Evolutionary conservation across 2,888 invertebrate genomes (phyloP), one percentile per base, ranked within the genome.

Genomic region (Saturnia japonica): DNA sequence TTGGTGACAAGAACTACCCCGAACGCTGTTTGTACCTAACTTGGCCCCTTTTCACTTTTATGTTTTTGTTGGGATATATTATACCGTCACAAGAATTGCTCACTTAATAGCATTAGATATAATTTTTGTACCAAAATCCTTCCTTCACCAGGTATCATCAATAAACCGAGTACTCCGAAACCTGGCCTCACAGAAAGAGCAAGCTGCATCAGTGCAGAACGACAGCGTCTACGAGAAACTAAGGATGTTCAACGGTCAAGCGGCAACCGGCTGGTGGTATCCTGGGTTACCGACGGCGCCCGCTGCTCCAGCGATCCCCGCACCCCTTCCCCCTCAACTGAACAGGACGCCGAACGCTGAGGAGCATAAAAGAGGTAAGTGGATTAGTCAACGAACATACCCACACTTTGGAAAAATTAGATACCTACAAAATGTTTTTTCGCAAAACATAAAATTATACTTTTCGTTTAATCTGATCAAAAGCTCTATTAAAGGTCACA

Each of bases 121-220:
- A 3, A 54, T 34, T 1, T 16, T 25, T 60, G 2, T 8, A 34
- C 16, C 14, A 7, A 34, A 70, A 57, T 14, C 70, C 19, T 71
- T 66, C 71, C 62, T 67, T 34, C 1, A 28, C 47, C 95, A 99
- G 99, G 99, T 99, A 77, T 99, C 99, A 75, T 99, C 99, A 85
- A 99, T 99, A 91, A 99, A 99, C 95, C 97, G 99, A 81, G 99
- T 99, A 74, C 95, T 99, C 72, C 95, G 99, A 76, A 99, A 99
- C 94, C 95, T 99, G 82, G 98, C 99, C 42, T 98, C 98, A 69
- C 98, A 99, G 92, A 99, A 99, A 91, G 99, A 99, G 93, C 98
- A 98, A 90, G 97, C 98, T 81, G 96, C 96, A 66, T 96, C 96
- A 66, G 96, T 96, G 77, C 96, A 97, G 84, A 97, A 96, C 88